phyloP scores from a whole-genome alignment of 2,888 invertebrate genomes.

The Epirrhoe tristata region DNA sequence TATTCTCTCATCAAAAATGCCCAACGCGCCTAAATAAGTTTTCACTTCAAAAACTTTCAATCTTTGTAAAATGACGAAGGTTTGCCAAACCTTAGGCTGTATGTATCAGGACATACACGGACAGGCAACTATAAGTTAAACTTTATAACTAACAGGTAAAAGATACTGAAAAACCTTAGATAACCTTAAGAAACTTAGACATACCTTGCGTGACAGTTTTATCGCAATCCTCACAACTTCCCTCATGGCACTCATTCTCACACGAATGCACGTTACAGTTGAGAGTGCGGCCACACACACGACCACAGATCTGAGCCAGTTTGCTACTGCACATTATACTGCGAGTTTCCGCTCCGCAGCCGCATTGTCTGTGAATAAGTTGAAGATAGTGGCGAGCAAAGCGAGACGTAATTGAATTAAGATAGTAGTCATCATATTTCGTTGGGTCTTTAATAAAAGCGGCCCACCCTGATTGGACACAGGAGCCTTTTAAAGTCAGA shows the following conservation, averaged over 20 bases:
- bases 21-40: too few species aligned
- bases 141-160: too few species aligned
- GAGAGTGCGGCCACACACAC: conserved; percentile 89
- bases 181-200: conserved; percentile 4
- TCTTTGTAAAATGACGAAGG: not conserved
- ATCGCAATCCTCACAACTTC: conserved; percentile 90
- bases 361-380: conserved; percentile 85
- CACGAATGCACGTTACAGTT: conserved; percentile 93
- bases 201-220: conserved; percentile 88
- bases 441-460: too few species aligned
- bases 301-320: conserved; percentile 89
- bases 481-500: too few species aligned
- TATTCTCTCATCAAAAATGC: too few species aligned
- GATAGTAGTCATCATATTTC: too few species aligned
- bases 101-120: too few species aligned
- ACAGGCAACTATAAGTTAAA: too few species aligned
- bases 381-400: not conserved
- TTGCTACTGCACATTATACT: conserved; percentile 90
- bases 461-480: too few species aligned
- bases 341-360: conserved; percentile 90
- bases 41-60: too few species aligned
- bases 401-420: not conserved
- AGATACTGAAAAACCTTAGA: too few species aligned
- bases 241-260: conserved; percentile 90
- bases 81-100: too few species aligned